phyloP scores from a whole-genome alignment of 2,113 vertebrate genomes.

The Callorhinus ursinus region DNA sequence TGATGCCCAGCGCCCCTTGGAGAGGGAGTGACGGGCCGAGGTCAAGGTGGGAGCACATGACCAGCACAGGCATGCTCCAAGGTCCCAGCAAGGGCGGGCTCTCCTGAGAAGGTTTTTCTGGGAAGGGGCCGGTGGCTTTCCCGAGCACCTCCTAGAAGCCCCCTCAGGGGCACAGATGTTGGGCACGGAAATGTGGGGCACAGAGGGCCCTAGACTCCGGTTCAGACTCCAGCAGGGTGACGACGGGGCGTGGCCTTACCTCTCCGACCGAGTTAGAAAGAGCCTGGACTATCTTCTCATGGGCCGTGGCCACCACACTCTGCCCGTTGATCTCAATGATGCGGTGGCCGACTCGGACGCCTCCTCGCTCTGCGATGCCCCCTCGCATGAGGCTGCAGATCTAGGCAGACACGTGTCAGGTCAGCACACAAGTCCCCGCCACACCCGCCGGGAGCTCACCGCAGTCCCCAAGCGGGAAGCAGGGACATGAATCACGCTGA shows the following conservation, averaged over 20 bases:
- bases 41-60: too few relatives aligned
- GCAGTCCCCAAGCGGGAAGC: fast-evolving
- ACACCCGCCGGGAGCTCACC: fast-evolving
- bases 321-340: constrained; percentile 99
- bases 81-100: too few relatives aligned
- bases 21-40: background rate
- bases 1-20: background rate
- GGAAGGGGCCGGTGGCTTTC: background rate
- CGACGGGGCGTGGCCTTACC: constrained; percentile 84
- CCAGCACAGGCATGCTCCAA: background rate
- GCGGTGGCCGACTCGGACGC: constrained; percentile 96
- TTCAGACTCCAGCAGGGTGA: background rate
- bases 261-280: constrained; percentile 98
- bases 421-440: background rate
- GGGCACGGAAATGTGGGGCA: background rate
- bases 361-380: constrained; percentile 97
- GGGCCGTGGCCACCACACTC: constrained; percentile 98
- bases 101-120: background rate
- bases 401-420: constrained; percentile 77
- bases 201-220: too few relatives aligned
- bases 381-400: constrained; percentile 99
- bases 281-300: constrained; percentile 99
- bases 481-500: fast-evolving
- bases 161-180: fast-evolving
- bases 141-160: background rate